Conservation (phyloP, 1,140 invertebrate genomes). For the Euschistus heros region DNA sequence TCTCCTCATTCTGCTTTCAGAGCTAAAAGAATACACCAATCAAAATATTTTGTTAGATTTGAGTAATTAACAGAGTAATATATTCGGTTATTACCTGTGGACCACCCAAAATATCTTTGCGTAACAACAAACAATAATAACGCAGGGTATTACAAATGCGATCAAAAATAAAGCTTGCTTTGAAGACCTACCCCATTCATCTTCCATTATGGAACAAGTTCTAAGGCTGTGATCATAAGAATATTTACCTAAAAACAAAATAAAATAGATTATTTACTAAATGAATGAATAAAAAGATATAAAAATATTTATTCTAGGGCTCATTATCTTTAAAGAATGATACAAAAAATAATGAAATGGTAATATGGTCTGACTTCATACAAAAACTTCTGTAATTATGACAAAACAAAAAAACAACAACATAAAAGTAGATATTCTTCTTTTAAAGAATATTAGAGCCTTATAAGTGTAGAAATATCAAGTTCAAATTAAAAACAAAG, state of each 20-base stretch:
- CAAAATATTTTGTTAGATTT: background rate
- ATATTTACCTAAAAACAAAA: constrained; percentile 50
- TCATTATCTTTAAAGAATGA: too few relatives aligned
- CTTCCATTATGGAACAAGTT: constrained; percentile 70
- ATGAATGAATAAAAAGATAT: too few relatives aligned
- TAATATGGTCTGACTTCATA: too few relatives aligned
- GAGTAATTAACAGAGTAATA: background rate
- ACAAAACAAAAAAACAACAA: too few relatives aligned
- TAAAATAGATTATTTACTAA: too few relatives aligned
- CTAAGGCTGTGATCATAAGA: constrained; percentile 64
- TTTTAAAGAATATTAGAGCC: too few relatives aligned
- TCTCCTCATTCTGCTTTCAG: constrained; percentile 52
- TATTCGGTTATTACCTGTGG: constrained; percentile 45
- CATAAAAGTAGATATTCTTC: too few relatives aligned
- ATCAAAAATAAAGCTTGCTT: constrained; percentile 74
- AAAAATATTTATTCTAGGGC: too few relatives aligned
- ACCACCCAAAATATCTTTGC: constrained; percentile 82
- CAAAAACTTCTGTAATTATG: too few relatives aligned
- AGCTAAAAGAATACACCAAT: constrained; percentile 38
- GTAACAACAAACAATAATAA: constrained; percentile 77
- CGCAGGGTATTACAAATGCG: constrained; percentile 69
- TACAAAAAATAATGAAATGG: too few relatives aligned
- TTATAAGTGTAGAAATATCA: too few relatives aligned
- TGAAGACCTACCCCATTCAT: constrained; percentile 53
- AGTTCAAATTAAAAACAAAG: too few relatives aligned